Percentiles rank a stretch among this genome's conserved stretches.
phyloP scores from a whole-genome alignment of 2,113 vertebrate species.

The Psilopogon haemacephalus region DNA sequence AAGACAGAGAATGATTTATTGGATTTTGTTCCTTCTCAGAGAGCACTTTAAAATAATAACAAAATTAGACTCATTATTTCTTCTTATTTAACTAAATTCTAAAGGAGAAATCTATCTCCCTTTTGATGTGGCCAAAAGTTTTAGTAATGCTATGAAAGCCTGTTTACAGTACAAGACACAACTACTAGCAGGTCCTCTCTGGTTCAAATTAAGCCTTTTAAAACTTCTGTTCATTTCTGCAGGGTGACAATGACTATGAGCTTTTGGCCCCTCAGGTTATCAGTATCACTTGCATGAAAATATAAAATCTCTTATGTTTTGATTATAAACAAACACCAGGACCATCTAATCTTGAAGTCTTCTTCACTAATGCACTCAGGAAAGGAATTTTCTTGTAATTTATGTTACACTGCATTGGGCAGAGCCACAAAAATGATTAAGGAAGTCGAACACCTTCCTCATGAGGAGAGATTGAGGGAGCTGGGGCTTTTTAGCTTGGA shows the following conservation, averaged over 20 bases:
- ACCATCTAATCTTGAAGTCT: neutral
- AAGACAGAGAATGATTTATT: neutral
- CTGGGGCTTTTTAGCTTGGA: too few species aligned
- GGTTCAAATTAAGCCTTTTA: neutral
- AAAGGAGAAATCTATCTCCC: neutral
- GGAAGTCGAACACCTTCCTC: too few species aligned
- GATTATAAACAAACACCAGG: neutral
- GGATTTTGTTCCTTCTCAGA: neutral
- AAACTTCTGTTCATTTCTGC: neutral
- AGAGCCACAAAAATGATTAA: too few species aligned
- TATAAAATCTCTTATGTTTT: neutral
- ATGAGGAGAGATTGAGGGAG: too few species aligned
- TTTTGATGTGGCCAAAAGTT: neutral
- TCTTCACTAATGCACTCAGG: neutral
- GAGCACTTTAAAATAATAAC: neutral
- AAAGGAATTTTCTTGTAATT: neutral
- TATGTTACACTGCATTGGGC: rapidly evolving
- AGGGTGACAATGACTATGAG: neutral
- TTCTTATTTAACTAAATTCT: constrained; percentile 12
- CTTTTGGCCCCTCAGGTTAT: neutral
- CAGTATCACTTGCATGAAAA: neutral
- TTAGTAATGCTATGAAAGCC: neutral
- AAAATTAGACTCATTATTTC: neutral
- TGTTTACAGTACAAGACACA: neutral
- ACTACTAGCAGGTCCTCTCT: neutral